Evolutionary conservation across 1,140 invertebrate species (phyloP).

Genomic region (Hylaeus anthracinus): DNA sequence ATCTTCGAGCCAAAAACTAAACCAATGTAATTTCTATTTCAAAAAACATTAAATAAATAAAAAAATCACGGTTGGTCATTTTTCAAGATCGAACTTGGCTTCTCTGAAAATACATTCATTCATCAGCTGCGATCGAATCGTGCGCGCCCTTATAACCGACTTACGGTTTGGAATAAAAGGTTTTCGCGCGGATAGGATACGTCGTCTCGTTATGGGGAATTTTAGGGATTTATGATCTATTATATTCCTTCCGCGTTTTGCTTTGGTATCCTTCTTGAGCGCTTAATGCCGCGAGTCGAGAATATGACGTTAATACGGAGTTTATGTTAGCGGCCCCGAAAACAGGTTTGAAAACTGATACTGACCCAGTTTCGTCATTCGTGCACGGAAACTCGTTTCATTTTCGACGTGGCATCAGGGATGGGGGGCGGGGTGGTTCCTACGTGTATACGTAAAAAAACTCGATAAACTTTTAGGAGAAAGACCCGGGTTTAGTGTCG

Average conservation of each 20-base stretch:
- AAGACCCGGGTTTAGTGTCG: no score
- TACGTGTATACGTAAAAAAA: background rate
- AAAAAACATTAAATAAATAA: no score
- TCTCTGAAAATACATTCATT: no score
- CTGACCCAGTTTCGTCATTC: slow-evolving; percentile 31
- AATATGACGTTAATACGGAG: slow-evolving; percentile 23
- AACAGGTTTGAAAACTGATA: slow-evolving; percentile 20
- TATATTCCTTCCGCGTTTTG: background rate
- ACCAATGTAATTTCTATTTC: no score
- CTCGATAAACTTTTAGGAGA: background rate
- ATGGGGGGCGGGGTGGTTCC: background rate
- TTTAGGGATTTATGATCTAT: background rate
- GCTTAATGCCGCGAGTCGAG: background rate
- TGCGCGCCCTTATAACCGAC: background rate
- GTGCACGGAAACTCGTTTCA: slow-evolving; percentile 21
- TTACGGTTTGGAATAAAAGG: background rate
- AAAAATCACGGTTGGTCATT: no score
- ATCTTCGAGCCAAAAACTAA: no score
- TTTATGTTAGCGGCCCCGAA: slow-evolving; percentile 4
- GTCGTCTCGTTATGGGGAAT: background rate
- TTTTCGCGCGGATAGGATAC: no score
- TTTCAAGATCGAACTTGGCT: no score
- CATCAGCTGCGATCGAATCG: background rate
- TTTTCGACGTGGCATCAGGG: slow-evolving; percentile 5
- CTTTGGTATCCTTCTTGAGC: background rate